Evolutionary conservation across 2,113 vertebrate species (phyloP), one percentile per base, ranked within the genome.

Genomic region (Passerina amoena): DNA sequence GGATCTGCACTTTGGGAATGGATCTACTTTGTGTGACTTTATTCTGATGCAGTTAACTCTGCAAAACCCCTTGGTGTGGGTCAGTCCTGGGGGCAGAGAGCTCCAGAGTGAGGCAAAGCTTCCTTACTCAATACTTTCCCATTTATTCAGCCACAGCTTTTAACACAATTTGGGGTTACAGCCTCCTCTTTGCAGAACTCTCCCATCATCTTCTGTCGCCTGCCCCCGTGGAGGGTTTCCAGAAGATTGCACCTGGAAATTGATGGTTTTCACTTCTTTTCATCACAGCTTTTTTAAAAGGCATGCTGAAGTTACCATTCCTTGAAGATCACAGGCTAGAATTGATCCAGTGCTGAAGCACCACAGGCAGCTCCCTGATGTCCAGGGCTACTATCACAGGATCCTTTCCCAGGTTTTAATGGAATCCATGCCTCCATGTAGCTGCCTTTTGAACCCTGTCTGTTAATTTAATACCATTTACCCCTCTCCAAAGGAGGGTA

Each of bases 381-480:
- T 59, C 44, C 69, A 70, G 27, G 13, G 53, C 13, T 79, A n/a
- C 54, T 11, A 0, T 19, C 3, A 0, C 31, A 50, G 68, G 37
- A 42, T 91, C 27, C 11, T 59, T 63, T 63, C 72, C 64, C 28
- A 47, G 30, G 5, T 57, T 11, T 61, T 53, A 22, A 44, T 60
- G 82, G 60, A 48, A n/a, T 79, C 66, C 53, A 4, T 37, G 30
- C 40, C 57, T 82, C 75, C 0, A 0, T 56, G 66, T 23, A 63
- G 27, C 76, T 88, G 78, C 59, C 54, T 94, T 89, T 72, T 82
- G 73, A 87, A 60, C 38, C 28, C 27, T 47, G 12, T 6, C 68
- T 48, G 50, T 59, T 84, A 28, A 79, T 93, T 89, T 73, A 45
- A 70, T 83, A 38, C 56, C 82, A 17, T 69, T 91, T 91, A 88